These are phyloP conservation scores for Sciurus carolinensis DNA, from an alignment of 2,797 vertebrate genomes.

Conservation along the genomic window DNA sequence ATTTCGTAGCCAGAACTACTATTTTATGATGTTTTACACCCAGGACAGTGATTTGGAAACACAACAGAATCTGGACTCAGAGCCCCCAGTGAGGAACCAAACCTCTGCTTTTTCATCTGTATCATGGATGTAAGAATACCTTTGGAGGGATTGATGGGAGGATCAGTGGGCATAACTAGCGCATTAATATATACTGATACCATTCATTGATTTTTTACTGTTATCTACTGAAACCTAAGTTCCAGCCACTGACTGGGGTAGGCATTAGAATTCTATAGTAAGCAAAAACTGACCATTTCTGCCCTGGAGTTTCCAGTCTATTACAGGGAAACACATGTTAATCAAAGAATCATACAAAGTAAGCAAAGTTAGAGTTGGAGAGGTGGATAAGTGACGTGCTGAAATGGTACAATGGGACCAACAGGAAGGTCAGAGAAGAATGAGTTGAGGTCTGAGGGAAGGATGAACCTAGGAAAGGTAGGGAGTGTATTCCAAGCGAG, in stretches of 20 bases:
- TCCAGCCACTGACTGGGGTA: neutral
- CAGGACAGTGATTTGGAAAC: conserved; percentile 46
- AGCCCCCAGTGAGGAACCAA: neutral
- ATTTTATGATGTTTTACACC: conserved; percentile 3
- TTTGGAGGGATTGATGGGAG: neutral
- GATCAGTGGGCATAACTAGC: neutral
- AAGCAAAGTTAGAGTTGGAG: neutral
- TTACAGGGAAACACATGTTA: neutral
- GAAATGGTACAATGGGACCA: neutral
- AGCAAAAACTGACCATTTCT: conserved; percentile 36
- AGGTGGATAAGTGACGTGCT: neutral
- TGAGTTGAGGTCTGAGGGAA: neutral
- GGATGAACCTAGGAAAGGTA: neutral
- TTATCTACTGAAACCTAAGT: neutral
- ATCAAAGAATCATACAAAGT: neutral
- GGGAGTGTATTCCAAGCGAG: neutral
- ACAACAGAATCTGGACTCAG: neutral
- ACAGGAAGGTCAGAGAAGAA: neutral
- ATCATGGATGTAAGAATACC: neutral
- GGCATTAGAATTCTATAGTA: neutral
- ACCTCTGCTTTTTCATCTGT: neutral
- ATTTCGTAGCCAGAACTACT: neutral
- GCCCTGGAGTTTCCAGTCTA: neutral
- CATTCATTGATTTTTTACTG: conserved; percentile 3
- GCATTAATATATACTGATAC: neutral